Conservation (phyloP, 2,797 vertebrate species). For the Channallabes apus region DNA sequence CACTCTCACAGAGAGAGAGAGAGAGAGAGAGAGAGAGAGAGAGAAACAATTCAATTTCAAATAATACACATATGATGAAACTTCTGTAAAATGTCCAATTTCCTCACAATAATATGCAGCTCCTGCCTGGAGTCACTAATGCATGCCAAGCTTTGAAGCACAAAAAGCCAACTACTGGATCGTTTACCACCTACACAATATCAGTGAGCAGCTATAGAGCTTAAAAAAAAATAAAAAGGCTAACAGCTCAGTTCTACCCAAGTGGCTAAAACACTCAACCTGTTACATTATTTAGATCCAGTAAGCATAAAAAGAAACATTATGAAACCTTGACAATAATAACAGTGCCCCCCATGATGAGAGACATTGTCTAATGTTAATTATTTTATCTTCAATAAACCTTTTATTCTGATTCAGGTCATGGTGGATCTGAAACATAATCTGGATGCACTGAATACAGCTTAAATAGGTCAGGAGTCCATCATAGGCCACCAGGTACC, state of each 20-base stretch:
- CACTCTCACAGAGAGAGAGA: background rate
- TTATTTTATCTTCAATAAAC: background rate
- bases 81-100: background rate
- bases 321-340: background rate
- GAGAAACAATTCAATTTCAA: background rate
- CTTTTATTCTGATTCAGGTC: background rate
- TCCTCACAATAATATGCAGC: background rate
- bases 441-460: background rate
- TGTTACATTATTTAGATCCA: background rate
- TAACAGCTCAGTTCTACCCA: slow-evolving; percentile 5
- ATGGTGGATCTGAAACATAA: background rate
- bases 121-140: slow-evolving; percentile 7
- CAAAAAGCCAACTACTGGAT: slow-evolving; percentile 10
- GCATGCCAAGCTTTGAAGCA: slow-evolving; percentile 5
- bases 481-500: background rate
- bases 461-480: background rate
- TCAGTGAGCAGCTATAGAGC: background rate
- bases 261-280: slow-evolving; percentile 2
- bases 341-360: background rate
- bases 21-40: background rate
- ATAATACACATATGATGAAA: background rate
- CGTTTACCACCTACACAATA: slow-evolving; percentile 21
- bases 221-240: background rate
- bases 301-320: background rate
- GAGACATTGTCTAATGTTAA: background rate